Evolutionary conservation across 2,113 vertebrate genomes (phyloP), one percentile per base, ranked within the genome.

Genomic region (Corythoichthys intestinalis): DNA sequence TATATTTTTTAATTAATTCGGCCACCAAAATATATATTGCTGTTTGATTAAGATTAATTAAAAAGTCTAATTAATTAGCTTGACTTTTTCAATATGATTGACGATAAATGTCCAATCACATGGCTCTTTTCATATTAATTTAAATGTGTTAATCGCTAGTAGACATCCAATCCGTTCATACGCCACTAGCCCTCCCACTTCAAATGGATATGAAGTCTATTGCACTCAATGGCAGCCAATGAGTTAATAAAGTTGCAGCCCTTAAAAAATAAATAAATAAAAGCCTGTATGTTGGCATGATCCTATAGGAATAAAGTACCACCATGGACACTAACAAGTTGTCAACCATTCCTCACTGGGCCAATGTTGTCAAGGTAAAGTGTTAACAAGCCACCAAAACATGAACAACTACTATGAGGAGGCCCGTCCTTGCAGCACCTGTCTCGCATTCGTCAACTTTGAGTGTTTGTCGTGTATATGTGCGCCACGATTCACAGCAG

Each of bases 401-500:
- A 4, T 47, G 68, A n/a, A 49, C 56, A 66, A 48, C 38, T 47
- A 44, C 48, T 20, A 65, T 65, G 69, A 67, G 34, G 61, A 28
- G 46, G 39, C 7, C 53, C 59, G 64, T 77, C 72, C 48, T 80
- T 65, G 64, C 38, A 64, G 48, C 81, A 87, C 74, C 75, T 84
- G 82, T 81, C 68, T 79, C 58, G 17, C 38, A 71, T 65, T 77
- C 77, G 76, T 78, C 79, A 80, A 72, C 70, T 1, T 68, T 13
- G 13, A 57, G 38, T 17, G n/a, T n/a, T 44, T 44, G 54, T 52
- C 12, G 59, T 71, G 39, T 35, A 62, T 28, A 66, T 78, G 70
- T 72, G 66, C n/a, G 44, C 75, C 63, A 66, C 79, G 76, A 80
- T 74, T 75, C 69, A 70, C 72, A 78, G 75, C 80, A 83, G 82